These are phyloP conservation scores for Tetheella fluctuosa DNA, from an alignment of 2,888 invertebrate species.

Conservation along the genomic window DNA sequence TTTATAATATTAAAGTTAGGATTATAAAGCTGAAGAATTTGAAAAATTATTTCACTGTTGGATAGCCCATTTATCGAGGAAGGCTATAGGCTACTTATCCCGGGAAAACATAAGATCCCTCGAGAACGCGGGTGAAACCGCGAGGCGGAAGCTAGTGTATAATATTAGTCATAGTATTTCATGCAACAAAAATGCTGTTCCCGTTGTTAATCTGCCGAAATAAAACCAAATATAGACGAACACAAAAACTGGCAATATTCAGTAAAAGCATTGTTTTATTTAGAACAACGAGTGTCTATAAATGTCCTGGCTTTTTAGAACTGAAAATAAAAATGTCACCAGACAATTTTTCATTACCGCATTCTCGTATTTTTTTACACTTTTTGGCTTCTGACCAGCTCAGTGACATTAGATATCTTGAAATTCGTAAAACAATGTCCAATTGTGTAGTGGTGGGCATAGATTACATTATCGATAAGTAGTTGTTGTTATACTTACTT, in stretches of 20 bases:
- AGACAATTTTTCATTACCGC: constrained; percentile 39
- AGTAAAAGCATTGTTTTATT: background rate
- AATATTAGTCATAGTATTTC: too few species aligned
- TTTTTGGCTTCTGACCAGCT: constrained; percentile 37
- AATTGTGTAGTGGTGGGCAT: constrained; percentile 24
- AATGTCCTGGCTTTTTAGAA: background rate
- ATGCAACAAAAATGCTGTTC: too few species aligned
- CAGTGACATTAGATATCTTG: constrained; percentile 33
- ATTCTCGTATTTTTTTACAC: constrained; percentile 28
- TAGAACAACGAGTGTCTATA: constrained; percentile 4
- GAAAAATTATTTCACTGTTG: too few species aligned
- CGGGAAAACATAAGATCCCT: too few species aligned
- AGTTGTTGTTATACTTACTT: too few species aligned
- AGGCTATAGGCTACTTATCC: too few species aligned
- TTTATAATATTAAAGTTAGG: too few species aligned
- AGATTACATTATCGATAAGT: background rate
- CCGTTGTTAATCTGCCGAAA: too few species aligned
- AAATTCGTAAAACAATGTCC: constrained; percentile 34
- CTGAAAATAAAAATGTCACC: constrained; percentile 13
- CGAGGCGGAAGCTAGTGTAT: too few species aligned
- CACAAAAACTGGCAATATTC: background rate
- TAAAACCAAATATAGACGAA: background rate
- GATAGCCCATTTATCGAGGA: too few species aligned
- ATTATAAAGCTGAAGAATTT: too few species aligned
- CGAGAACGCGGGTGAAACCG: too few species aligned